These are phyloP conservation scores for Thecocarcelia acutangulata DNA, from an alignment of 2,888 invertebrate species.

Conservation along the genomic window DNA sequence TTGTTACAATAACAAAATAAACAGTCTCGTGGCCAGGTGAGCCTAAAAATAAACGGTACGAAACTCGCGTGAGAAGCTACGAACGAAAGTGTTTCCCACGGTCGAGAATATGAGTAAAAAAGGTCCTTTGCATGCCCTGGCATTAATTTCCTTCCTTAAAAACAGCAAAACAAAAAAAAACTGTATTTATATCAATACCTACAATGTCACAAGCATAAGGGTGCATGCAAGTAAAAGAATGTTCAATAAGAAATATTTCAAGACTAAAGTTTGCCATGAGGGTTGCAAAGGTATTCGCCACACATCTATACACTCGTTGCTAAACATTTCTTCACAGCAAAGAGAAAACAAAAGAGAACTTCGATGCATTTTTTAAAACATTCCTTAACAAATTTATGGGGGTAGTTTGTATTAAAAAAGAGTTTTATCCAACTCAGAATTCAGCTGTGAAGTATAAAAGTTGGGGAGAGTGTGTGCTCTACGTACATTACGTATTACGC, in stretches of 20 bases:
- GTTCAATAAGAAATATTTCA: constrained; percentile 60
- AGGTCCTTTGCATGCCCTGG: constrained; percentile 74
- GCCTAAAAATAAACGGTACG: constrained; percentile 67
- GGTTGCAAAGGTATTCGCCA: constrained; percentile 37
- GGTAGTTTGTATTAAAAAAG: constrained; percentile 27
- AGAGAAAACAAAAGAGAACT: constrained; percentile 36
- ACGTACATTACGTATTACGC: constrained; percentile 61
- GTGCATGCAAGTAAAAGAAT: constrained; percentile 47
- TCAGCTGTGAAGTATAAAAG: constrained; percentile 62
- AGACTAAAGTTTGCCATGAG: constrained; percentile 38
- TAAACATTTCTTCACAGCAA: neutral
- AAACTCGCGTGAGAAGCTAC: constrained; percentile 80
- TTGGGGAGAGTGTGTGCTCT: constrained; percentile 23
- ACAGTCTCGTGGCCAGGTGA: constrained; percentile 78
- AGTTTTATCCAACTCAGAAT: constrained; percentile 4
- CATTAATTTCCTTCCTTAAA: constrained; percentile 72
- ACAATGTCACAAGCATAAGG: constrained; percentile 44
- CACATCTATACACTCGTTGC: neutral
- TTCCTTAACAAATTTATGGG: constrained; percentile 42
- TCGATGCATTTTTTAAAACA: constrained; percentile 9
- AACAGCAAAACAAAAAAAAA: constrained; percentile 22
- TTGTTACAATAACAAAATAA: constrained; percentile 46
- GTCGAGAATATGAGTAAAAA: constrained; percentile 71
- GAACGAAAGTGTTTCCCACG: constrained; percentile 81
- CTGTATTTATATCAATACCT: neutral